Conservation (phyloP, 2,797 vertebrate species). For the Myotis vivesi region DNA sequence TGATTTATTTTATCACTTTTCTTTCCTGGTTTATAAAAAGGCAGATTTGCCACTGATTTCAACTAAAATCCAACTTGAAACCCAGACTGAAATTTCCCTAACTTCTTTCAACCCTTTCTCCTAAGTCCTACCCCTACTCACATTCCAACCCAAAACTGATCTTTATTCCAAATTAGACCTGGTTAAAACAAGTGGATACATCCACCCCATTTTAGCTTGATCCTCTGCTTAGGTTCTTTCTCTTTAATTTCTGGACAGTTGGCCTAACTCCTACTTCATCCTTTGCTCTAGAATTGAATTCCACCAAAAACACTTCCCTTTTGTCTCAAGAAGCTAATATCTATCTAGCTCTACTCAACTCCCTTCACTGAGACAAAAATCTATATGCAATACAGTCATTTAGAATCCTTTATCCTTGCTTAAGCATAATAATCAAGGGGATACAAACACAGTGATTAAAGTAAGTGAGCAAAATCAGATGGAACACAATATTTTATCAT, state of each 20-base stretch:
- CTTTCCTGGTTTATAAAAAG: neutral
- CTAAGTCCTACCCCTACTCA: neutral
- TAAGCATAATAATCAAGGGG: conserved; percentile 29
- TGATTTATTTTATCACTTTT: conserved; percentile 24
- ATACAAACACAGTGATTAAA: conserved; percentile 30
- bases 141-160: neutral
- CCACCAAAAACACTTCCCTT: neutral
- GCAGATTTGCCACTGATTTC: conserved; percentile 25
- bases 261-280: neutral
- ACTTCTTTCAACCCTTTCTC: neutral
- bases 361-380: conserved; percentile 18
- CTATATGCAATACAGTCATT: neutral
- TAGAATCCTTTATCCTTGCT: conserved; percentile 25
- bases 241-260: neutral
- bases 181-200: neutral
- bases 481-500: conserved; percentile 39
- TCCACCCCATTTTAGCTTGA: neutral
- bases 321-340: neutral
- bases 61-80: conserved; percentile 39
- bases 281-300: neutral
- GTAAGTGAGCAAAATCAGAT: conserved; percentile 11
- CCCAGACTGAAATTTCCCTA: neutral
- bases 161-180: conserved; percentile 15
- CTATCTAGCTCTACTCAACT: neutral
- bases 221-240: neutral